These are phyloP conservation scores for Cassiopea andromeda DNA, from an alignment of 30 jellyfish, hydroid and myxozoan genomes.

Conservation along the genomic window DNA sequence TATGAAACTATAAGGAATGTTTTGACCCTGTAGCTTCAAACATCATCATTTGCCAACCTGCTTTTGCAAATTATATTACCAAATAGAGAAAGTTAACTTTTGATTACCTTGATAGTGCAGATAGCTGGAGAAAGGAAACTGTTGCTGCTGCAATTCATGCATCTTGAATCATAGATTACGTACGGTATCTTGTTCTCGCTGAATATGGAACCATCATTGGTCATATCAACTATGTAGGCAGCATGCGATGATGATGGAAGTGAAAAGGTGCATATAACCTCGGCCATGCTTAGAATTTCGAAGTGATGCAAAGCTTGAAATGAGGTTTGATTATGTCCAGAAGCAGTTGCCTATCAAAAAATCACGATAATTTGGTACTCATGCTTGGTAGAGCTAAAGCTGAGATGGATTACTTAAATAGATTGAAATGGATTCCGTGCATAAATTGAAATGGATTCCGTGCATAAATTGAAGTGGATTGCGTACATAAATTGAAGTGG, in stretches of 20 bases:
- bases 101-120: conserved; percentile 16
- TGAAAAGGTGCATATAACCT: conserved; percentile 45
- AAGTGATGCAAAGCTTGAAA: background rate
- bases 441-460: no score
- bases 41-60: background rate
- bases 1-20: background rate
- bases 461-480: no score
- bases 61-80: background rate
- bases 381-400: background rate
- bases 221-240: conserved; percentile 1
- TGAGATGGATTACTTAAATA: background rate
- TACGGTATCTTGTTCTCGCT: conserved; percentile 3
- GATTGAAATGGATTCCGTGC: background rate
- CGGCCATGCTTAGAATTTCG: conserved; percentile 71
- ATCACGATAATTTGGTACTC: background rate
- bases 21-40: background rate
- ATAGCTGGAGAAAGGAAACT: background rate
- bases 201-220: conserved; percentile 17
- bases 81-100: background rate
- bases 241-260: conserved; percentile 53
- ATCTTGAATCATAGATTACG: conserved; percentile 32
- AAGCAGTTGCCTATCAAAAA: background rate
- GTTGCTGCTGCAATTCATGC: conserved; percentile 26
- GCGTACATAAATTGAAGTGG: no score
- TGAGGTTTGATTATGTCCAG: background rate